Evolutionary conservation across 1,140 invertebrate genomes (phyloP), one percentile per base, ranked within the genome.

Genomic region (Scaptodrosophila lebanonensis): DNA sequence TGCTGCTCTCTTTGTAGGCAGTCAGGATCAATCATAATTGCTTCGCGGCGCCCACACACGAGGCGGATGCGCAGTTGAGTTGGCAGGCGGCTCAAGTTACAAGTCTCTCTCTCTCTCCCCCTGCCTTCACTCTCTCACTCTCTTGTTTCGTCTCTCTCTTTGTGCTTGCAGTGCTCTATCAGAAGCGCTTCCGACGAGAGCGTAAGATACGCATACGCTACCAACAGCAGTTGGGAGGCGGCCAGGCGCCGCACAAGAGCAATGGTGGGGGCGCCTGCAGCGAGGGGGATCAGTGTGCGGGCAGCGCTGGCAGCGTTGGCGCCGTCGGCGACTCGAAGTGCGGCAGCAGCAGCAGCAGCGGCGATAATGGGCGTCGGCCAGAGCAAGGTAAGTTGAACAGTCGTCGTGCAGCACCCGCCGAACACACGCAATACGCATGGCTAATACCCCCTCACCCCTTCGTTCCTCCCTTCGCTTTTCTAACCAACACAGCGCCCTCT

Each of bases 121-220:
- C 38, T 42, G 12, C 13, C 18, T 11, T 16, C 8, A 2, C 15
- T 20, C 0, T 7, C 18, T 7, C 7, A 20, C 2, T 11, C 0
- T 7, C 6, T 2, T 12, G 13, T n/a, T 3, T 25, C 6, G 6
- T 5, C 5, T 6, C 1, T 7, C 8, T 18, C 1, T 29, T 12
- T 83, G n/a, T n/a, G n/a, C n/a, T 92, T 90, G 4, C 91, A 96
- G 95, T 94, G 50, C 88, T 94, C 60, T 94, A 95, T 86, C 94
- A 96, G 85, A 96, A 95, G 82, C 91, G 95, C 27, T 89, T 96
- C 85, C 93, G 95, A 88, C 94, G 95, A 75, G 95, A 97, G 86
- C 91, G 93, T 64, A 93, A 94, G 84, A 91, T 92, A 17, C 91
- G 95, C 63, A 91, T 93, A 71, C 91, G 93, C 58, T 89, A 95